Evolutionary conservation across 2,888 invertebrate species (phyloP).

Genomic region (Ectobius pallidus): DNA sequence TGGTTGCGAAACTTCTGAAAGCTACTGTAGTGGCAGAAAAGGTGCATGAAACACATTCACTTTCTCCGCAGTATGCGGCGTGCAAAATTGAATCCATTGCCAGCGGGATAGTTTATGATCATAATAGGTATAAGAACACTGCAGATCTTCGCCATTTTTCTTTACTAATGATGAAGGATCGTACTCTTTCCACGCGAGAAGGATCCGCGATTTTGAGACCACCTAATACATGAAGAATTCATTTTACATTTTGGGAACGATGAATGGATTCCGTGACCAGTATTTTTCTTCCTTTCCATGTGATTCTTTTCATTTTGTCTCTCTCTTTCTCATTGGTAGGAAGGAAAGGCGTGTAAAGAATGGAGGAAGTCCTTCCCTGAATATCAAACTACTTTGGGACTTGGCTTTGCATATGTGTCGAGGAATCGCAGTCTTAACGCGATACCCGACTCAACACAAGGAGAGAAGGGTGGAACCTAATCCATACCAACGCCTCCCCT

Average conservation of each 20-base stretch:
- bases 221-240: background rate
- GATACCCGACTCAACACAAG: background rate
- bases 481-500: slow-evolving; percentile 5
- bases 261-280: background rate
- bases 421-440: background rate
- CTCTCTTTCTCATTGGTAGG: slow-evolving; percentile 26
- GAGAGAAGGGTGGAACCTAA: background rate
- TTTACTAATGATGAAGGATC: slow-evolving; percentile 20
- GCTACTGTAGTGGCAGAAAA: no score
- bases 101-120: no score
- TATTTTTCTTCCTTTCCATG: background rate
- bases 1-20: no score
- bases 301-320: slow-evolving; percentile 17
- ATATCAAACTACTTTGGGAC: slow-evolving; percentile 32
- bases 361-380: slow-evolving; percentile 34
- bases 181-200: background rate
- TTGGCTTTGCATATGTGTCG: slow-evolving; percentile 37
- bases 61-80: background rate
- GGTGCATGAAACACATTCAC: no score
- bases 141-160: background rate
- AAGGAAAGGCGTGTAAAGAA: slow-evolving; percentile 28
- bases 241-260: background rate
- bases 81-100: no score
- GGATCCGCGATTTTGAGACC: slow-evolving; percentile 12
- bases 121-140: background rate